Evolutionary conservation across 2,888 invertebrate genomes (phyloP).

Genomic region (Nyleta sp.): DNA sequence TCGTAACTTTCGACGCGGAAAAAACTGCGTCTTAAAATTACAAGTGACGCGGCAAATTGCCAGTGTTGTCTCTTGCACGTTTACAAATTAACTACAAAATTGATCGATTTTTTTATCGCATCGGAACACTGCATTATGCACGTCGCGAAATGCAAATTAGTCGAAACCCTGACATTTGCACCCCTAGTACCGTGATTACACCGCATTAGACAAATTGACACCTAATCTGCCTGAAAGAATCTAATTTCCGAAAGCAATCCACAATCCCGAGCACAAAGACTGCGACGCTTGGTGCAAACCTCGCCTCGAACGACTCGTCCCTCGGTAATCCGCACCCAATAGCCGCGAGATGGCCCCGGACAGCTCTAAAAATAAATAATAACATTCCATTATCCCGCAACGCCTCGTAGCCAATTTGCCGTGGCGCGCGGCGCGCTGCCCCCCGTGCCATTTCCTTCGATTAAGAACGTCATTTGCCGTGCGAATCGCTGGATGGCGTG

Average conservation of each 20-base stretch:
- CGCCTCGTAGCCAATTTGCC: slow-evolving; percentile 41
- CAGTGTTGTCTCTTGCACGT: no score
- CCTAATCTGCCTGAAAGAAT: slow-evolving; percentile 9
- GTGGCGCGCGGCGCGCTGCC: neutral
- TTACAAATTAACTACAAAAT: no score
- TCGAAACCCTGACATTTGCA: neutral
- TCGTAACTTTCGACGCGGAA: no score
- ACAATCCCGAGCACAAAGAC: slow-evolving; percentile 6
- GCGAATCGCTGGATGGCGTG: slow-evolving; percentile 21
- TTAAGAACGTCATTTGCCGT: slow-evolving; percentile 55
- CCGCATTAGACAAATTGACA: slow-evolving; percentile 19
- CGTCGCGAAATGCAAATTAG: neutral
- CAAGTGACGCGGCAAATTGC: no score
- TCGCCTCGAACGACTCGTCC: slow-evolving; percentile 11
- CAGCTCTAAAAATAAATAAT: slow-evolving; percentile 45
- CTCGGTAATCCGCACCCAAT: slow-evolving; percentile 12
- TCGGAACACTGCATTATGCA: neutral
- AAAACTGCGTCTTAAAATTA: no score
- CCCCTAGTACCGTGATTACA: neutral
- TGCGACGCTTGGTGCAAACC: neutral
- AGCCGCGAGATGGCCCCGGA: neutral
- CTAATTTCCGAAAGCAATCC: slow-evolving; percentile 37
- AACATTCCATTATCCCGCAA: slow-evolving; percentile 27
- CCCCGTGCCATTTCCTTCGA: slow-evolving; percentile 45
- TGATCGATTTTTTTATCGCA: no score